Conservation (phyloP, 2,797 vertebrate species). For the Vireo griseus region DNA sequence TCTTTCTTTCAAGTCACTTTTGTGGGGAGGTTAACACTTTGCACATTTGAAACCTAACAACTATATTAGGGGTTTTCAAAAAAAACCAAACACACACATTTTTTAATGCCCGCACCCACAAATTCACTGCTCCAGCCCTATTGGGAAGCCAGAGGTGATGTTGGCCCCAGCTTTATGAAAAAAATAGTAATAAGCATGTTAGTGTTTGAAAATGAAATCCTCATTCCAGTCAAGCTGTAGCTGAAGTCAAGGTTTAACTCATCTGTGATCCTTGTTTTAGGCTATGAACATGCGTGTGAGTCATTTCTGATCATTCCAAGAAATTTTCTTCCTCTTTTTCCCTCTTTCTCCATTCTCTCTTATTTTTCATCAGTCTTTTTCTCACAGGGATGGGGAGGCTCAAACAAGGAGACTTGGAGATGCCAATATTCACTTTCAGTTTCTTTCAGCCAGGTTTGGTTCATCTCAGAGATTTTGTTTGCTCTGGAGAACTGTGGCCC, state of each 20-base stretch:
- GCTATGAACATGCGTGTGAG: neutral
- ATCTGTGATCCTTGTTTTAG: neutral
- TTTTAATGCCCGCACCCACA: neutral
- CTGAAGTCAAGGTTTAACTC: neutral
- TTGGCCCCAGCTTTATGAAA: neutral
- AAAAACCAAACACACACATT: neutral
- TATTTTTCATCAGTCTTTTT: neutral
- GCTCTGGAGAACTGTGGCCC: neutral
- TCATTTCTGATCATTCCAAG: neutral
- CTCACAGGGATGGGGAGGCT: neutral
- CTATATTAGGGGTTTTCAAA: neutral
- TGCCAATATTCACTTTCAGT: neutral
- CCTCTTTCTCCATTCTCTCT: neutral
- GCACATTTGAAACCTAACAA: conserved; percentile 54
- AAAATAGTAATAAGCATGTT: neutral
- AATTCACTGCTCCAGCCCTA: neutral
- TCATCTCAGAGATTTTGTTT: neutral
- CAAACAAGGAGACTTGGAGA: neutral
- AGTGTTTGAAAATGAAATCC: neutral
- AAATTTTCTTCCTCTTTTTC: neutral
- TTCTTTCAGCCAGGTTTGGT: neutral
- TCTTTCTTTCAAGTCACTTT: conserved; percentile 42
- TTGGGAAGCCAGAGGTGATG: neutral
- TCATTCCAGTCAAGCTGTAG: neutral
- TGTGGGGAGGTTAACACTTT: conserved; percentile 57